Conservation (phyloP, 2,113 vertebrate genomes). For the Nesoenas mayeri region DNA sequence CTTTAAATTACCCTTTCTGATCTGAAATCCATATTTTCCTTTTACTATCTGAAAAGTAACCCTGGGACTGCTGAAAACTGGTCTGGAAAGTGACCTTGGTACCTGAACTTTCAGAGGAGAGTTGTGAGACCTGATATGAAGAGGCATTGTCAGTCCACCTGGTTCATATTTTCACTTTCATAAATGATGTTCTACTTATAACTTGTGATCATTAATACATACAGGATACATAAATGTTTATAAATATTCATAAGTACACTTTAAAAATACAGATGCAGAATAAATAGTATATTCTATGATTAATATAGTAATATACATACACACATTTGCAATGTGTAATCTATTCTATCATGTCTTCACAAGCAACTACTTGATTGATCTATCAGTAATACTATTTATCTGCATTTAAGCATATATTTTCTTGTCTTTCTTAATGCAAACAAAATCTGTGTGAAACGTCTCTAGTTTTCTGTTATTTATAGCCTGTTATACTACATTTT, state of each 20-base stretch:
- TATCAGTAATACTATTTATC: not conserved
- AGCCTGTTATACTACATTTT: not conserved
- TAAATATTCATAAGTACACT: not conserved
- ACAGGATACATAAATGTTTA: not conserved
- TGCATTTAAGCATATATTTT: not conserved
- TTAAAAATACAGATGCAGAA: not conserved
- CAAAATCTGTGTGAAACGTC: not conserved
- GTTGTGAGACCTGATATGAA: not conserved
- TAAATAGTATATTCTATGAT: not conserved
- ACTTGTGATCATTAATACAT: not conserved
- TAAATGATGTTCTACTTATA: not conserved
- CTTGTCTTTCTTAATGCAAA: not conserved
- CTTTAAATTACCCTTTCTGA: not conserved
- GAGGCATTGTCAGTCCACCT: not conserved
- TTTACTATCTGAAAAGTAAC: not conserved
- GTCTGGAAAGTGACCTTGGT: not conserved
- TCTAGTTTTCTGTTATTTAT: not conserved
- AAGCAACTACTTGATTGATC: not conserved
- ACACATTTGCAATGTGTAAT: not conserved
- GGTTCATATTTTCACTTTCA: not conserved
- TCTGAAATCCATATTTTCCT: not conserved
- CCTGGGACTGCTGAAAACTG: not conserved
- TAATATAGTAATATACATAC: not conserved
- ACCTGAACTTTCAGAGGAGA: not conserved
- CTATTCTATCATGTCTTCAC: not conserved